Evolutionary conservation across 2,797 vertebrate genomes (phyloP), one percentile per base, ranked within the genome.

Genomic region (Rhinophrynus dorsalis): DNA sequence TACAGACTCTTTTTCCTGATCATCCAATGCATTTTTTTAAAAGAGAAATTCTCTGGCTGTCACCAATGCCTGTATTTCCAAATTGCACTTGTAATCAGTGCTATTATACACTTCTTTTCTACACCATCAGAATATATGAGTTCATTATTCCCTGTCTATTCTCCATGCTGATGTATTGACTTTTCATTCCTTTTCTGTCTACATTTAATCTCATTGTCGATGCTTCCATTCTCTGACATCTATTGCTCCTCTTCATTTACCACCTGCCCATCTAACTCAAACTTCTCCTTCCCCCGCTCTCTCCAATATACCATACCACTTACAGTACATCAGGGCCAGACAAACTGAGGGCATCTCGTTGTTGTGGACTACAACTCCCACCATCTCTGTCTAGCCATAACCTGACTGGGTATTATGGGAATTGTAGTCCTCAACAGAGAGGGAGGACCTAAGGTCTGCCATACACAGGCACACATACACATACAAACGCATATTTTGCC

Each of bases 61-160:
- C 47, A 27, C 47, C 24, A 51, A 56, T 37, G 17, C 54, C 32
- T 37, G 11, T 23, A 56, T 56, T 37, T 10, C 24, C 47, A 51
- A 21, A 56, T 33, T 23, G 32, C 30, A 7, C 32, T 7, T 37
- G 54, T 56, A 56, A 56, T 56, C 54, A 56, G 29, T 20, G 17
- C 30, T 37, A 56, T 56, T 35, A 56, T 56, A 23, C 30, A 56
- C 54, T 33, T 15, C 13, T 20, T 21, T 23, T n/a, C 32, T 35
- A 56, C 30, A 33, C 54, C 54, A 58, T 17, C 55, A 58, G 20
- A 51, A 51, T 51, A 27, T 29, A 26, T 26, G 23, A 26, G 20
- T 15, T 58, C 12, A 38, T 58, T 58, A 40, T 40, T 35, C 8
- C 10, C 10, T 37, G 5, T 12, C 18, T 24, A 26, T 26, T 58